Conservation (phyloP, 2,888 invertebrate genomes). For the Ceratothoa steindachneri region DNA sequence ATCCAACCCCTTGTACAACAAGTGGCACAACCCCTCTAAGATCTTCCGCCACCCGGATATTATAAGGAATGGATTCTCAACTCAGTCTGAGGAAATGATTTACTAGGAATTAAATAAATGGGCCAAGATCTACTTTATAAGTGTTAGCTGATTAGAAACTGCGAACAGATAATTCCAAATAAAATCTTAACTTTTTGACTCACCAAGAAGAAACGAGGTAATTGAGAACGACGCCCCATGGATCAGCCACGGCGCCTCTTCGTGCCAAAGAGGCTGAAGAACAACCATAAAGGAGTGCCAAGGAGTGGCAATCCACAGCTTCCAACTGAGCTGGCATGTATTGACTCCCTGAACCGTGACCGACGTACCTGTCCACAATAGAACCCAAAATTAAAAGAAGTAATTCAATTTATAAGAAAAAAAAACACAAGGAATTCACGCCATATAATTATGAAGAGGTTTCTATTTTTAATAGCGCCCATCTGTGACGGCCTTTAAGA, state of each 20-base stretch:
- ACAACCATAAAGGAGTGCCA: conserved; percentile 68
- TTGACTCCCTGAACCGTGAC: conserved; percentile 70
- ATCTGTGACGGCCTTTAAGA: no score
- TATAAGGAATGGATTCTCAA: no score
- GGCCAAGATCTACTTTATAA: no score
- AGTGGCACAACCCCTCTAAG: no score
- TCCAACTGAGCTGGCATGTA: conserved; percentile 60
- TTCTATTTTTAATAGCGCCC: no score
- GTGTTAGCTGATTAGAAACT: no score
- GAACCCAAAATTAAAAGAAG: neutral
- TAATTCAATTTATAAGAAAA: neutral
- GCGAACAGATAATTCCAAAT: no score
- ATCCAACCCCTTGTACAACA: no score
- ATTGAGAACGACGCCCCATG: conserved; percentile 61
- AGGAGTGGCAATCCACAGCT: conserved; percentile 58
- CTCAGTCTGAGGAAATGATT: no score
- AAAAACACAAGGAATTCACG: neutral
- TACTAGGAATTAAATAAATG: no score
- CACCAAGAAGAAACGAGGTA: conserved; percentile 66
- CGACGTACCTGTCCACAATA: conserved; percentile 64
- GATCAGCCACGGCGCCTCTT: conserved; percentile 59
- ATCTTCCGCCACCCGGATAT: no score
- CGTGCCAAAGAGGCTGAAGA: conserved; percentile 61
- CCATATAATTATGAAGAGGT: neutral
- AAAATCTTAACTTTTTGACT: no score